Conservation (phyloP, 1,140 invertebrate genomes). For the Drosophila leontia region DNA sequence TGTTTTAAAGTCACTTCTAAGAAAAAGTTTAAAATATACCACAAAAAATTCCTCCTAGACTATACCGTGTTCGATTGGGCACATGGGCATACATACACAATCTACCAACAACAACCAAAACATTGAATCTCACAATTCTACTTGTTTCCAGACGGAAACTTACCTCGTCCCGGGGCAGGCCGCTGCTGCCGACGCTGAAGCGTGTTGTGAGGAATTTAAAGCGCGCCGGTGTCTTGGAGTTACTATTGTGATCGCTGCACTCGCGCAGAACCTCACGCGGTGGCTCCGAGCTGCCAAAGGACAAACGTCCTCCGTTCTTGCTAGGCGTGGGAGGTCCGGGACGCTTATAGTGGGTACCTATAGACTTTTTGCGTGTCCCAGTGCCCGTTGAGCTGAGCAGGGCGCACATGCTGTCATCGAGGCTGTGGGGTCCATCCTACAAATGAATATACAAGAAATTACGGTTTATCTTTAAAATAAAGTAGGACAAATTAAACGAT, state of each 20-base stretch:
- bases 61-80: neutral
- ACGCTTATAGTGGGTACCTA: conserved; percentile 91
- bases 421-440: conserved; percentile 86
- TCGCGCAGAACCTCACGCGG: conserved; percentile 77
- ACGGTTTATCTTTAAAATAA: neutral
- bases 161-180: conserved; percentile 67
- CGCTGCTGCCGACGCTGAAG: conserved; percentile 71
- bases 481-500: neutral
- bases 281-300: conserved; percentile 85
- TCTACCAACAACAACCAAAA: conserved; percentile 28
- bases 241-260: conserved; percentile 41
- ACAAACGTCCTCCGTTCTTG: conserved; percentile 91
- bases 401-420: conserved; percentile 88
- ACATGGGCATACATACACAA: neutral
- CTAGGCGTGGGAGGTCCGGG: conserved; percentile 93
- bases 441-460: conserved; percentile 29
- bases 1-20: neutral
- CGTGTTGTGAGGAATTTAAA: conserved; percentile 77
- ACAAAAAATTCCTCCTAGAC: no score
- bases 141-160: conserved; percentile 17
- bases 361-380: conserved; percentile 86
- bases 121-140: conserved; percentile 27
- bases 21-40: neutral
- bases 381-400: conserved; percentile 85
- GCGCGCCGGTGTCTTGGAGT: conserved; percentile 74